Percentiles rank a stretch among this genome's conserved stretches.
Conservation (phyloP, 2,113 vertebrate genomes). For the Lucifuga dentata region DNA sequence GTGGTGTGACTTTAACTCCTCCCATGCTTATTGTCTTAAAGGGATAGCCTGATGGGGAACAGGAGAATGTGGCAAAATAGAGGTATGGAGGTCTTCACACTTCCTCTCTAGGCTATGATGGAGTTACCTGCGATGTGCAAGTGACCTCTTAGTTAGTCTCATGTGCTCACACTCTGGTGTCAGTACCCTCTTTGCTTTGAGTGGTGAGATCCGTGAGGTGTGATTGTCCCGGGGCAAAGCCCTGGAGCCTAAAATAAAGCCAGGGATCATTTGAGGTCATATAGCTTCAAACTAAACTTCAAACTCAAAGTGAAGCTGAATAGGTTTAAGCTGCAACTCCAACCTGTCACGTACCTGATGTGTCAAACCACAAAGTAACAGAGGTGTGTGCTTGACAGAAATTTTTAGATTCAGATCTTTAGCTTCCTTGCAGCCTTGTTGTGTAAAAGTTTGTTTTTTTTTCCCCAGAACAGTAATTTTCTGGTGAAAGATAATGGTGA, state of each 20-base stretch:
- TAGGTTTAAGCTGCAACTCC: not conserved
- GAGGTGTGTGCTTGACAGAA: not conserved
- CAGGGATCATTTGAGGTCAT: not conserved
- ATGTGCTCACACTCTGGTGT: not conserved
- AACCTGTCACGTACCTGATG: not conserved
- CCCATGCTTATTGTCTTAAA: constrained; percentile 76
- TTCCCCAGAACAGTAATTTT: not conserved
- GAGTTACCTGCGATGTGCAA: not conserved
- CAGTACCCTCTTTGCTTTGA: not conserved
- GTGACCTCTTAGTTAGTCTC: not conserved
- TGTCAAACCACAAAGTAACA: not conserved
- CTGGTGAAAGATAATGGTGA: no score
- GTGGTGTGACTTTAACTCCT: constrained; percentile 77
- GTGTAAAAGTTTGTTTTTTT: not conserved
- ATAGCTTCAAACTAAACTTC: not conserved
- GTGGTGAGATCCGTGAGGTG: not conserved
- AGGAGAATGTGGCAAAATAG: constrained; percentile 5
- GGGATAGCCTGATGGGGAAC: constrained; percentile 51
- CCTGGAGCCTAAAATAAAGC: constrained; percentile 3
- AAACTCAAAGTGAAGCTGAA: not conserved
- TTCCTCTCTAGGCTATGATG: no score
- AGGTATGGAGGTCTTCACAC: constrained; percentile 27
- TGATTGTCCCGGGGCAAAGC: not conserved
- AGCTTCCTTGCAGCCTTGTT: no score
- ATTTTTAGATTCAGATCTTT: no score